Evolutionary conservation across 2,888 invertebrate genomes (phyloP).

Genomic region (Nephrocerus scutellatus): DNA sequence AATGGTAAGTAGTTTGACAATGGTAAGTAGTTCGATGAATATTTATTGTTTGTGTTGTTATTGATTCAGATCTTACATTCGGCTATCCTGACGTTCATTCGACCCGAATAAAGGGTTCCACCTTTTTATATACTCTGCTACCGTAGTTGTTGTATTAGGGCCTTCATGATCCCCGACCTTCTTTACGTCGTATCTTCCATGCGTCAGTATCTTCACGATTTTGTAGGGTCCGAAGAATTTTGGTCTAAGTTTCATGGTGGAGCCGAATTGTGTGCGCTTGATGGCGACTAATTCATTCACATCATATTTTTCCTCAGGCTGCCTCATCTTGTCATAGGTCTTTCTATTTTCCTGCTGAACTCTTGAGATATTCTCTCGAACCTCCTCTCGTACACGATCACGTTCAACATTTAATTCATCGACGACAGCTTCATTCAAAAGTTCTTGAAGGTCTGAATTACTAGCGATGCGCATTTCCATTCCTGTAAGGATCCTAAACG

Average conservation of each 20-base stretch:
- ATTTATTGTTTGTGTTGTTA: too few relatives aligned
- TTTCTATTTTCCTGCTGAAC: conserved; percentile 7
- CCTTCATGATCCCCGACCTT: conserved; percentile 11
- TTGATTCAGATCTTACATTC: conserved; percentile 7
- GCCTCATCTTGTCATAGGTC: background rate
- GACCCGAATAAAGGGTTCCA: conserved; percentile 11
- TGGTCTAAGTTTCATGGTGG: background rate
- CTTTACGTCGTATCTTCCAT: background rate
- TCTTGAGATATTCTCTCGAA: conserved; percentile 1
- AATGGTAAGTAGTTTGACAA: too few relatives aligned
- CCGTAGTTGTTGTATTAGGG: background rate
- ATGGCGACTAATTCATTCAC: conserved; percentile 4
- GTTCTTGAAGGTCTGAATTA: conserved; percentile 5
- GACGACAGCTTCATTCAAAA: conserved; percentile 21
- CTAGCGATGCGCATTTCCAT: background rate
- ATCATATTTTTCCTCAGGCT: conserved; percentile 1
- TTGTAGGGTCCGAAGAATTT: conserved; percentile 2
- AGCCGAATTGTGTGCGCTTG: conserved; percentile 5
- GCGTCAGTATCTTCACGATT: background rate
- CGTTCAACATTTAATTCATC: background rate
- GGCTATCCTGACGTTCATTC: conserved; percentile 10
- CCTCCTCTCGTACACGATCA: background rate
- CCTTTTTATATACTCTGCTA: background rate
- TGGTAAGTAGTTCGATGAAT: too few relatives aligned
- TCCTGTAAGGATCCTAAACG: conserved; percentile 1